A percentile compares a stretch with the other conserved stretches of the same genome.
Evolutionary conservation across 2,113 vertebrate species (phyloP).

Genomic region (Malurus cyaneus): DNA sequence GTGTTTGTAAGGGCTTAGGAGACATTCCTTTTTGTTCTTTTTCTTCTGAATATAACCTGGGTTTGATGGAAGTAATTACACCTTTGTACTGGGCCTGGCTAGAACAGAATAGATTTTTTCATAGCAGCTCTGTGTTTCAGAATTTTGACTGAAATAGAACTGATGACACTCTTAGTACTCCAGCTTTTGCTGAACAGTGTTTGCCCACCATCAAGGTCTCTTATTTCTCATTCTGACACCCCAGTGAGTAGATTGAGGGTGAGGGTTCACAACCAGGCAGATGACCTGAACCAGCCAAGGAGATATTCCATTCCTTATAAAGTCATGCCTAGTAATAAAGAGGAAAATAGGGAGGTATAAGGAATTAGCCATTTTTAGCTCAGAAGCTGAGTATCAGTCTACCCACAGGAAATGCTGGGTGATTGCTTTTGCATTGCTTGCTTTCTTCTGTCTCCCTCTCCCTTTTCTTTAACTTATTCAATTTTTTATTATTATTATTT

Average conservation of each 20-base stretch:
- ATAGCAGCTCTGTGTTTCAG: background rate
- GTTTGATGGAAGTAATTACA: background rate
- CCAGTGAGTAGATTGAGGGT: background rate
- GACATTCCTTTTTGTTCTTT: background rate
- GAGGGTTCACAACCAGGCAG: background rate
- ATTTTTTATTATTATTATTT: background rate
- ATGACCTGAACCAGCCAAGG: background rate
- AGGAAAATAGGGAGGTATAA: background rate
- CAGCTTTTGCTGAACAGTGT: background rate
- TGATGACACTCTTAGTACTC: background rate
- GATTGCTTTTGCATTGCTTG: background rate
- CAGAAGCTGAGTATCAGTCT: background rate
- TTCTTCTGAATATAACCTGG: background rate
- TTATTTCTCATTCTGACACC: background rate
- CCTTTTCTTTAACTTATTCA: background rate
- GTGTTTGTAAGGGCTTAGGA: background rate
- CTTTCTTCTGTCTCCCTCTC: background rate
- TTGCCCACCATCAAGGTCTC: background rate
- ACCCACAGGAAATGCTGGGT: background rate
- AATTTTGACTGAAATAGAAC: background rate
- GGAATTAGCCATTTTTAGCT: background rate
- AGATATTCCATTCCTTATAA: background rate
- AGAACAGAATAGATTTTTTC: background rate
- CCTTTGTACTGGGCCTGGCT: background rate
- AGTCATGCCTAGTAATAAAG: background rate